Base-by-base conservation (phyloP, 2,113 vertebrate genomes). In the Colaptes auratus region DNA sequence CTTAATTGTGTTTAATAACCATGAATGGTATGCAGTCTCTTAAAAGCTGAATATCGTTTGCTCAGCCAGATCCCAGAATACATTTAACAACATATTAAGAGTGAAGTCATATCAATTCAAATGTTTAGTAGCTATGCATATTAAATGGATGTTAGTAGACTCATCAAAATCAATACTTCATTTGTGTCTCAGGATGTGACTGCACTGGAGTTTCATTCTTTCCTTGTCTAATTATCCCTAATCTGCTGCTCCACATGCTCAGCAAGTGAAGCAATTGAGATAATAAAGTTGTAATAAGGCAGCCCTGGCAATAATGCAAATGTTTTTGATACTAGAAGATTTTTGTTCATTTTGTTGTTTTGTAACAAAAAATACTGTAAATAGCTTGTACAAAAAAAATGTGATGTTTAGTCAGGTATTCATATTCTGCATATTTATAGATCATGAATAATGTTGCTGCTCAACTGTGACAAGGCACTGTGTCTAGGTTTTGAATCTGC, bases 301-400 rank as follows among this genome's bases (percentile, higher is more conserved):
- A 4, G 73, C 89, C 35, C 73, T 92, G 92, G 86, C 59, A 92
- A 88, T 94, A 89, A 91, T 82, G 88, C 91, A 95, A 97, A 53
- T 59, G 52, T 42, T 95, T 92, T 66, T 46, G 80, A 94, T 96
- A 98, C 95, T 42, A 86, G 82, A 75, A 94, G 93, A 94, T 91
- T 96, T 96, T 66, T 91, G 96, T 97, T 98, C 81, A 59, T 94
- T 96, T 74, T 91, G 97, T 98, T 98, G 96, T 97, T 96, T 97
- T 92, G 96, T 96, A 97, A 97, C 97, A 94, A 89, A 95, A 44
- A 97, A 93, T 92, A 92, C 66, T 92, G 82, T 64, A 88, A 64
- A 75, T 52, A 89, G 63, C 27, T 73, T 95, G 66, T 69, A 28
- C 9, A 60, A 11, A 46, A 86, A 53, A 65, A 63, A 24, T 7